Percentiles rank a stretch among this genome's conserved stretches.
Conservation (phyloP, 2,113 vertebrate species). For the Platysternon megacephalum region DNA sequence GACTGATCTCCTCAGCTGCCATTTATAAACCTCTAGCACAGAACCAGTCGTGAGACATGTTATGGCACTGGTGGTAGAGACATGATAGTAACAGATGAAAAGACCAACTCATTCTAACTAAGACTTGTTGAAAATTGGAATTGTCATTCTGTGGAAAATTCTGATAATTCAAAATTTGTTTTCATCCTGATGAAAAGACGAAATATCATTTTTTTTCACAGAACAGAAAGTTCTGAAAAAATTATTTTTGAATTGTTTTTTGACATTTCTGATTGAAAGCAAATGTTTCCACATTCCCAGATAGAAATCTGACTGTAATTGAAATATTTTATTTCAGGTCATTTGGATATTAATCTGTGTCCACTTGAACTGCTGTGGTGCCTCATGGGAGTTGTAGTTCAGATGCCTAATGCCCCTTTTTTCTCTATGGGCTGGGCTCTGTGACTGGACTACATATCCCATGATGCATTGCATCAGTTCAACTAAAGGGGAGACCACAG, state of each 20-base stretch:
- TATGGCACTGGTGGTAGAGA: neutral
- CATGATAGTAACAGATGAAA: neutral
- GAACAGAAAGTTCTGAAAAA: neutral
- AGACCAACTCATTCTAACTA: neutral
- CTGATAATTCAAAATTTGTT: neutral
- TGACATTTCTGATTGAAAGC: neutral
- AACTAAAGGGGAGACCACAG: no score
- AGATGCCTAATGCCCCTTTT: no score
- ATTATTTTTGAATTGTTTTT: neutral
- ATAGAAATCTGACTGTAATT: neutral
- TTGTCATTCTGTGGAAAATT: neutral
- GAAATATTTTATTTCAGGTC: neutral
- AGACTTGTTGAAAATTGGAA: neutral
- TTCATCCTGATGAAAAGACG: neutral
- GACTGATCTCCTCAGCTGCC: neutral
- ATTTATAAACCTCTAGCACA: neutral
- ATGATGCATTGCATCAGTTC: no score
- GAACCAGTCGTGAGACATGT: neutral
- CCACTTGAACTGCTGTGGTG: neutral
- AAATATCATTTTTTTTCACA: neutral
- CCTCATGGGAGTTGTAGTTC: neutral
- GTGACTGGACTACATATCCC: no score
- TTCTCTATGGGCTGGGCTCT: no score
- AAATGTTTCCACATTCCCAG: neutral
- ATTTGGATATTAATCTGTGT: neutral